Evolutionary conservation across 1,140 invertebrate genomes (phyloP).

Genomic region (Drosophila kanapiae): DNA sequence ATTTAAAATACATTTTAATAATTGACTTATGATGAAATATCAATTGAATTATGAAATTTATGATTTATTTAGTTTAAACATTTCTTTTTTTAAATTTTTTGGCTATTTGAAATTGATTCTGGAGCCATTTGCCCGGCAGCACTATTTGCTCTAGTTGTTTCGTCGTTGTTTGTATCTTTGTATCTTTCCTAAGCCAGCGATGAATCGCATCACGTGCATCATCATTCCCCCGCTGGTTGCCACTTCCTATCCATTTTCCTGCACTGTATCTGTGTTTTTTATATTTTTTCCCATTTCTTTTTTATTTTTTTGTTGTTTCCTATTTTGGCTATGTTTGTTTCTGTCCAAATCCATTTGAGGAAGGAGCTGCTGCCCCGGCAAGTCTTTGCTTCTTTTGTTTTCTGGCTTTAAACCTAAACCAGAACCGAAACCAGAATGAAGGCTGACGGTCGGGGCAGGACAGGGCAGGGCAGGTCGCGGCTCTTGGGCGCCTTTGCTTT

Average conservation of each 20-base stretch:
- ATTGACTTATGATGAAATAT: not conserved
- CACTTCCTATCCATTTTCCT: conserved; percentile 20
- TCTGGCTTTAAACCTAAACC: conserved; percentile 41
- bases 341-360: conserved; percentile 48
- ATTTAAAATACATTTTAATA: not conserved
- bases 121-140: not conserved
- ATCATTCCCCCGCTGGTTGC: not conserved
- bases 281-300: conserved; percentile 4
- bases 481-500: conserved; percentile 51
- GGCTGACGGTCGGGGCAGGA: too few relatives aligned
- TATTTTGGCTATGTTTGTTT: conserved; percentile 35
- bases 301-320: not conserved
- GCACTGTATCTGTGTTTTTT: conserved; percentile 33
- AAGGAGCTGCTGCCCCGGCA: conserved; percentile 19
- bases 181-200: conserved; percentile 36
- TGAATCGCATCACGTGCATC: conserved; percentile 49
- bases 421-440: conserved; percentile 34
- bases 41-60: rapidly evolving
- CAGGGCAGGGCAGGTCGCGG: conserved; percentile 27
- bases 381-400: not conserved
- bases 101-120: not conserved
- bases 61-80: not conserved
- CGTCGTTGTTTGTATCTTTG: conserved; percentile 28
- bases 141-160: conserved; percentile 17
- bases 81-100: not conserved